Conservation (phyloP, 37 sponge, comb jelly and placozoan genomes). For the Haliclona indistincta region DNA sequence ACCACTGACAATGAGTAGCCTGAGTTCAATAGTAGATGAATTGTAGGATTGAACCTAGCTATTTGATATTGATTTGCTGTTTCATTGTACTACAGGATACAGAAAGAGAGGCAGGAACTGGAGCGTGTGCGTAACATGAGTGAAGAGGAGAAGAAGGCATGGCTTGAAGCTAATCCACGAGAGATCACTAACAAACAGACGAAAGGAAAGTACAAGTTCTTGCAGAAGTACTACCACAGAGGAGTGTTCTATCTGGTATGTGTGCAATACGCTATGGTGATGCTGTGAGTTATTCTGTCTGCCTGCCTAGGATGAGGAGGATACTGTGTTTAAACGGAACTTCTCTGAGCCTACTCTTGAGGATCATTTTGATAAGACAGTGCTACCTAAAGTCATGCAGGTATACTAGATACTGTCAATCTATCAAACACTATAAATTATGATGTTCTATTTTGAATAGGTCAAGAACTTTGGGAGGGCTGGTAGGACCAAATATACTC, state of each 20-base stretch:
- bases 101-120: slow-evolving; percentile 82
- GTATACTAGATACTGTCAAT: not conserved
- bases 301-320: slow-evolving; percentile 62
- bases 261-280: not conserved
- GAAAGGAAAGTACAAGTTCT: slow-evolving; percentile 96
- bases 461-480: slow-evolving; percentile 99
- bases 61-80: not conserved
- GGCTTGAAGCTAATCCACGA: slow-evolving; percentile 70
- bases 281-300: not conserved
- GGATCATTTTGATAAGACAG: slow-evolving; percentile 98
- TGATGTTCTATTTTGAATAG: slow-evolving; percentile 16
- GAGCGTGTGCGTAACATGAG: slow-evolving; percentile 90
- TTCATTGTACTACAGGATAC: slow-evolving; percentile 38
- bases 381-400: slow-evolving; percentile 99
- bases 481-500: slow-evolving; percentile 98
- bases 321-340: slow-evolving; percentile 61
- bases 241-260: slow-evolving; percentile 93
- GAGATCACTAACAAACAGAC: slow-evolving; percentile 69
- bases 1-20: too few relatives aligned
- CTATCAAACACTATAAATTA: not conserved
- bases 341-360: slow-evolving; percentile 92
- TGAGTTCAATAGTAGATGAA: too few relatives aligned
- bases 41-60: not conserved
- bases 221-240: slow-evolving; percentile 99
- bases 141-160: slow-evolving; percentile 82